A percentile compares a stretch with the other conserved stretches of the same genome.
Evolutionary conservation across 2,113 vertebrate species (phyloP).

Genomic region (Onychorhynchus coronatus): DNA sequence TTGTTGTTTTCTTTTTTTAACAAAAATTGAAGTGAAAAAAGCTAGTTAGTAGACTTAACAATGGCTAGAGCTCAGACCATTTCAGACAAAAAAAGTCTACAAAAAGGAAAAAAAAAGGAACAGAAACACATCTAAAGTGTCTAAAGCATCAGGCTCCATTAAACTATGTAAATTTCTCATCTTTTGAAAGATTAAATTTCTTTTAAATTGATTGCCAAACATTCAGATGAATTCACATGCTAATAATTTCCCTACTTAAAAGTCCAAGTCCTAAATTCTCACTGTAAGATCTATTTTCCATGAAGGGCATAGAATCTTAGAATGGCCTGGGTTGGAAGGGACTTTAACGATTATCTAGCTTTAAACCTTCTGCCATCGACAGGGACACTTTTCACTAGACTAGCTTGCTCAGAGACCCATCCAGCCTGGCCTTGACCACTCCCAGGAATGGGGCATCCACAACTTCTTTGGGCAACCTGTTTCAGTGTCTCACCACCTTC

Average conservation of each 20-base stretch:
- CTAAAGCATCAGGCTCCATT: neutral
- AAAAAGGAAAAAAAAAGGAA: neutral
- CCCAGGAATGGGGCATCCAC: neutral
- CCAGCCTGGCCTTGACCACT: neutral
- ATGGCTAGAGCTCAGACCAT: fast-evolving
- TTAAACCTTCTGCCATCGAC: neutral
- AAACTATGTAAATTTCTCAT: neutral
- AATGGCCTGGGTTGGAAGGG: neutral
- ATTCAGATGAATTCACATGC: neutral
- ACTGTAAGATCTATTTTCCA: neutral
- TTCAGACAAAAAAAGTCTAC: neutral
- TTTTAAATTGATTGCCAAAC: neutral
- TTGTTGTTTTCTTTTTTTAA: neutral
- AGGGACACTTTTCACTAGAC: neutral
- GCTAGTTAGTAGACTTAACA: neutral
- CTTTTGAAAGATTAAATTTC: neutral
- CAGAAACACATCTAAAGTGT: neutral
- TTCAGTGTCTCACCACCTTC: neutral
- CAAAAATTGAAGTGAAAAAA: neutral
- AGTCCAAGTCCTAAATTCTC: neutral
- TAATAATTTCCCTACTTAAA: neutral
- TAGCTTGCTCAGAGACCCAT: neutral
- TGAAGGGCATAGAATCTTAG: neutral
- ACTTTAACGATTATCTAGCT: neutral
- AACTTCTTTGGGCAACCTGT: neutral